Conservation (phyloP, 2,888 invertebrate species). For the Idaea straminata region DNA sequence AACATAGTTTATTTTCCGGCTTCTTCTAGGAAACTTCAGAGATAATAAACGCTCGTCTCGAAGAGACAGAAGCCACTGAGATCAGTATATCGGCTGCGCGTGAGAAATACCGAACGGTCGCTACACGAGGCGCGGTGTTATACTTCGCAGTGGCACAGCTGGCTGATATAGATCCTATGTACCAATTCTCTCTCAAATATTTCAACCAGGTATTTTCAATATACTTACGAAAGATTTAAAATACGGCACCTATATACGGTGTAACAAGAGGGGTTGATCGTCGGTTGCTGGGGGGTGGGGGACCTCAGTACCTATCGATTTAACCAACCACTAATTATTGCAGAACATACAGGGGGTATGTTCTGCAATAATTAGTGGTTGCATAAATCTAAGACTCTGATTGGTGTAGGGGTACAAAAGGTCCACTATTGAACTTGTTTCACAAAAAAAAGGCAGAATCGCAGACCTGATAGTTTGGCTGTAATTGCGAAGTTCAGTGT, state of each 20-base stretch:
- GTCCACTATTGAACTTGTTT: too few relatives aligned
- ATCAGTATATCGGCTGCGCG: slow-evolving; percentile 91
- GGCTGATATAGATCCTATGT: slow-evolving; percentile 96
- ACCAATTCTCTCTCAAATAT: slow-evolving; percentile 95
- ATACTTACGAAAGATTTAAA: too few relatives aligned
- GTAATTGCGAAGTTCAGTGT: too few relatives aligned
- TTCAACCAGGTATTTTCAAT: slow-evolving; percentile 78
- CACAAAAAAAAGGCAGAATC: too few relatives aligned
- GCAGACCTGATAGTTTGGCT: too few relatives aligned
- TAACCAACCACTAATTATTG: too few relatives aligned
- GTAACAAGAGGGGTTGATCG: neutral
- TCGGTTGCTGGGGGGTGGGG: too few relatives aligned
- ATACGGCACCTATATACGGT: neutral
- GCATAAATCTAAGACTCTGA: too few relatives aligned
- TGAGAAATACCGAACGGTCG: slow-evolving; percentile 91
- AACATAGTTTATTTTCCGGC: slow-evolving; percentile 5
- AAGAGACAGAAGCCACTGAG: slow-evolving; percentile 93
- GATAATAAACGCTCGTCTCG: slow-evolving; percentile 92
- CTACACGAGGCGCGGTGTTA: slow-evolving; percentile 92
- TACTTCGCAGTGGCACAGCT: slow-evolving; percentile 95
- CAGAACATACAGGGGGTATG: too few relatives aligned
- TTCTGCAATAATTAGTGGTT: too few relatives aligned
- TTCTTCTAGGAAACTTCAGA: slow-evolving; percentile 88
- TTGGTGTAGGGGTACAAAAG: too few relatives aligned
- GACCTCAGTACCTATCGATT: too few relatives aligned